Evolutionary conservation across 2,797 vertebrate genomes (phyloP).

Genomic region (Betta splendens): DNA sequence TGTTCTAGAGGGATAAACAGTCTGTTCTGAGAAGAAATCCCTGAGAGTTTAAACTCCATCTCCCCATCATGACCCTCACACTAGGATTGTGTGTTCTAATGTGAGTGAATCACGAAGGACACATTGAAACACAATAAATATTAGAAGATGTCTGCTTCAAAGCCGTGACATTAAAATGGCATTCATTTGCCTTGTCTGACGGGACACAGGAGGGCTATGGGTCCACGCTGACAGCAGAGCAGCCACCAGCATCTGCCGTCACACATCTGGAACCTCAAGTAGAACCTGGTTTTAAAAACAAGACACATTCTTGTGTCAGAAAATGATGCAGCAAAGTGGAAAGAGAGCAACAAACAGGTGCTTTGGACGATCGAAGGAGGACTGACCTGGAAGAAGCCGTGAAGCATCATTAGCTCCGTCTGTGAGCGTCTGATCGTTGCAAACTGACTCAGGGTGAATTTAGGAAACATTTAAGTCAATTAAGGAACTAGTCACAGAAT

Average conservation of each 20-base stretch:
- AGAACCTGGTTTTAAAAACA: no score
- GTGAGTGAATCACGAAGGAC: slow-evolving; percentile 20
- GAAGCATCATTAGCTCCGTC: background rate
- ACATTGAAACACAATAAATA: slow-evolving; percentile 29
- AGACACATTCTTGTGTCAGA: no score
- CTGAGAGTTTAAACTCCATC: slow-evolving; percentile 61
- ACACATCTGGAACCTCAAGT: no score
- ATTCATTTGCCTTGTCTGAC: background rate
- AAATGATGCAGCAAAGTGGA: no score
- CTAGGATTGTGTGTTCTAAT: slow-evolving; percentile 1
- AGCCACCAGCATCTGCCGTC: no score
- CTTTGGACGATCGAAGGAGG: no score
- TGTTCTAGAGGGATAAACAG: slow-evolving; percentile 46
- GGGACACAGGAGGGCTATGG: no score
- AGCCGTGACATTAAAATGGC: background rate
- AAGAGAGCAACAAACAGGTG: no score
- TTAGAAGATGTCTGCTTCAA: slow-evolving; percentile 14
- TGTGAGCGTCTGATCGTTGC: background rate
- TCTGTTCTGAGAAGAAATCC: slow-evolving; percentile 45
- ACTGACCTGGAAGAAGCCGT: background rate
- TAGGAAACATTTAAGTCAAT: background rate
- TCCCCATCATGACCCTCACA: slow-evolving; percentile 9
- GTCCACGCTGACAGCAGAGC: no score
- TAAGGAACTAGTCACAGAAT: background rate
- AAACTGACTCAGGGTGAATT: background rate